These are phyloP conservation scores for Trichoplusia ni DNA, from an alignment of 1,140 invertebrate species.

Conservation along the genomic window DNA sequence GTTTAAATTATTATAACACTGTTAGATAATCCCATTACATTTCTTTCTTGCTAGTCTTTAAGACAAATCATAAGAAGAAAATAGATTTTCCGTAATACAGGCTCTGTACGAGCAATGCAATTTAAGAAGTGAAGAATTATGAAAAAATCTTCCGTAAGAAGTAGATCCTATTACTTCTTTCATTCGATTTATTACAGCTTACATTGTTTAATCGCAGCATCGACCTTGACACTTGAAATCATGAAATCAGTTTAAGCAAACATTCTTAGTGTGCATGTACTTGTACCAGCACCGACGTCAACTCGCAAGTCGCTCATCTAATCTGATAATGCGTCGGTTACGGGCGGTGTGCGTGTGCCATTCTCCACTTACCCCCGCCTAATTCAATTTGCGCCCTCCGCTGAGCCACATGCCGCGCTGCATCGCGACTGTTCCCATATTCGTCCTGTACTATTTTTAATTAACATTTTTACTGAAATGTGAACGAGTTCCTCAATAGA, in stretches of 20 bases:
- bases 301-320: constrained; percentile 47
- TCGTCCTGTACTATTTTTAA: constrained; percentile 64
- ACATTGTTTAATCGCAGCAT: too few species aligned
- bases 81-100: too few species aligned
- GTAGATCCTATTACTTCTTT: too few species aligned
- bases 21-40: too few species aligned
- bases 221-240: constrained; percentile 46
- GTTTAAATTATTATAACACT: too few species aligned
- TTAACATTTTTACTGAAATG: constrained; percentile 47
- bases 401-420: constrained; percentile 64
- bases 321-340: constrained; percentile 74
- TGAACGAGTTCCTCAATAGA: not conserved
- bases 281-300: constrained; percentile 41
- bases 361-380: constrained; percentile 47
- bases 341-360: constrained; percentile 61
- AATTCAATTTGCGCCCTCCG: constrained; percentile 68
- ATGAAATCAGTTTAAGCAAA: constrained; percentile 50
- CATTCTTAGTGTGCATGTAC: constrained; percentile 33
- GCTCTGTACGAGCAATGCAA: too few species aligned
- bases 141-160: too few species aligned
- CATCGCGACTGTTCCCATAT: constrained; percentile 48
- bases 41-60: too few species aligned
- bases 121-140: too few species aligned
- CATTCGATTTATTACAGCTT: too few species aligned
- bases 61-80: too few species aligned